Evolutionary conservation across 2,888 invertebrate genomes (phyloP), one percentile per base, ranked within the genome.

Genomic region (Noctua janthina): DNA sequence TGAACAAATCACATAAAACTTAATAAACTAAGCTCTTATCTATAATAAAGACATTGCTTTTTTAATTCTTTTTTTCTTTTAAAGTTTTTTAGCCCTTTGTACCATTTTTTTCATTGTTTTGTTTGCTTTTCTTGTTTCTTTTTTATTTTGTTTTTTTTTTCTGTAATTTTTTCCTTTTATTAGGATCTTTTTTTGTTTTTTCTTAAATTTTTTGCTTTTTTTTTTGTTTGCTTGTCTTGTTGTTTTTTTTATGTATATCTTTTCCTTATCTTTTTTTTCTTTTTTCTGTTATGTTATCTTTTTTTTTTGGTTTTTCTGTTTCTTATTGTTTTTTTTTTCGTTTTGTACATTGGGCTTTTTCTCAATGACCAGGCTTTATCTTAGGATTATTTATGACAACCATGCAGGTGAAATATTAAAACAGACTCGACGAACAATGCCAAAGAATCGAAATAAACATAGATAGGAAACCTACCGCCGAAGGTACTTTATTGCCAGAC

Each of bases 261-360:
- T n/a, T 1, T 0, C 0, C 3, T 8, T 23, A 2, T 10, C 3
- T 23, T 3, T 23, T 23, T 10, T 3, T 8, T 10, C 23, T 3
- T 56, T 23, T 56, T 56, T 29, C 29, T 29, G 29, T 29, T 29
- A 29, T 29, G 29, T 29, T 29, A 29, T 29, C 35, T 35, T 35
- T 23, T 56, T 23, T 10, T 23, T 0, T 23, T 10, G 8, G 3
- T 56, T 23, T 23, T 23, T 20, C 5, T 39, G 4, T 56, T 23
- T 29, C 29, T 29, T 29, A 1, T 56, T 56, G 39, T 39, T 39
- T 23, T 56, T 23, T 10, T 56, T 0, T 23, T 10, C 10, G 3
- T 23, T 23, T 54, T n/a, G 3, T n/a, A n/a, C n/a, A 13, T 46
- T n/a, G n/a, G 11, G 59, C 13, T 59, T 59, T n/a, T 59, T n/a